phyloP scores from a whole-genome alignment of 2,113 vertebrate species.

The Pituophis catenifer region DNA sequence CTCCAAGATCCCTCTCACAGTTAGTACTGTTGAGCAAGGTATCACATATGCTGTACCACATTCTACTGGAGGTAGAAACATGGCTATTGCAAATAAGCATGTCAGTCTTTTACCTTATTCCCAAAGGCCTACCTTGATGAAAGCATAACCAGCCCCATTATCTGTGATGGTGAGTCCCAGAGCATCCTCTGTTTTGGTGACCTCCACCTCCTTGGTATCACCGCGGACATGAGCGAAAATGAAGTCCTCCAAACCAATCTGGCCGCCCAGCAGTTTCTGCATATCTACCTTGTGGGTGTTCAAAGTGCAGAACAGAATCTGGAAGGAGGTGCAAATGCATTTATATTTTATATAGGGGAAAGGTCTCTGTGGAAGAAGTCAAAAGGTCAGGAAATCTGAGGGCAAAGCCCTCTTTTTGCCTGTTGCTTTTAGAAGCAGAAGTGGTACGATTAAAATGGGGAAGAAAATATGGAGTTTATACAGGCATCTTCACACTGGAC shows the following conservation, averaged over 20 bases:
- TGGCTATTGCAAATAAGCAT: neutral
- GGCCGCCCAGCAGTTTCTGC: constrained; percentile 94
- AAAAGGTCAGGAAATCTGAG: neutral
- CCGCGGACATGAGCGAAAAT: constrained; percentile 94
- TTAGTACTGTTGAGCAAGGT: no score
- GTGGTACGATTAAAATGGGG: neutral
- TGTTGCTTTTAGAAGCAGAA: neutral
- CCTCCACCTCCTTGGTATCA: constrained; percentile 94
- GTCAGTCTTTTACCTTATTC: neutral
- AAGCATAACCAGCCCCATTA: constrained; percentile 93
- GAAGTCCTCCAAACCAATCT: constrained; percentile 97
- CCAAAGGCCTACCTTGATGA: constrained; percentile 84
- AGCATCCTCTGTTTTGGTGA: constrained; percentile 91
- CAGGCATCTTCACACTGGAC: neutral
- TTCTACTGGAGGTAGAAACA: neutral
- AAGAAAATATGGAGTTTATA: neutral
- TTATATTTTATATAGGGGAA: neutral
- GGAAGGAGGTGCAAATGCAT: neutral
- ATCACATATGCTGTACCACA: no score
- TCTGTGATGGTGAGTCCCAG: constrained; percentile 97
- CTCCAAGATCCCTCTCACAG: no score
- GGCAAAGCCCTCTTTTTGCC: neutral
- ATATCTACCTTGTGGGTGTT: constrained; percentile 99
- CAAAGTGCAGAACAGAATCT: constrained; percentile 97
- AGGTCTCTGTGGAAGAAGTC: rapidly evolving